Conservation (phyloP, 2,113 vertebrate genomes). For the Pseudopipra pipra region DNA sequence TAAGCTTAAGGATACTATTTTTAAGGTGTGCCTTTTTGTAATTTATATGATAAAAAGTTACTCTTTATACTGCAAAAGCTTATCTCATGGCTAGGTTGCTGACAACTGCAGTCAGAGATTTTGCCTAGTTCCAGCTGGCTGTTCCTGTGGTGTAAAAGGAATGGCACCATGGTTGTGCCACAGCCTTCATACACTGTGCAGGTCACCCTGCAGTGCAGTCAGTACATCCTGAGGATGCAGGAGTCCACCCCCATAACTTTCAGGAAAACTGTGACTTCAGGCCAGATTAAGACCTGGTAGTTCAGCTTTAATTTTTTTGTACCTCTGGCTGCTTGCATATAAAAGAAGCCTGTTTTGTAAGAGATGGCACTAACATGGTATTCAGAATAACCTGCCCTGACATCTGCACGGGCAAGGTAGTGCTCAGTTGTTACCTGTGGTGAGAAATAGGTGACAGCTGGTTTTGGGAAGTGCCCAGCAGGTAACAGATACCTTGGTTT, state of each 20-base stretch:
- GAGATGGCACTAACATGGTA: fast-evolving
- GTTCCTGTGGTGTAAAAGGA: background rate
- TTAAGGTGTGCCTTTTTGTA: too few relatives aligned
- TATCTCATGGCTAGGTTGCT: too few relatives aligned
- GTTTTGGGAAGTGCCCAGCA: background rate
- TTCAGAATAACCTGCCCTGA: background rate
- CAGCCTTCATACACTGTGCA: background rate
- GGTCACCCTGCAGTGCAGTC: background rate
- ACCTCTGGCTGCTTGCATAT: background rate
- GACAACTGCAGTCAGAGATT: background rate
- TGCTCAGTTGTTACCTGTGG: background rate
- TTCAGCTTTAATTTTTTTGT: background rate
- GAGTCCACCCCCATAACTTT: background rate
- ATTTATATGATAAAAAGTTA: too few relatives aligned
- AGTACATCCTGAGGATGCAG: too few relatives aligned
- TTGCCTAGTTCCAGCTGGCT: background rate
- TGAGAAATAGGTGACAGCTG: background rate
- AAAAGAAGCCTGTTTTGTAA: background rate
- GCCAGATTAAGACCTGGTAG: background rate
- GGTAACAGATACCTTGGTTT: background rate
- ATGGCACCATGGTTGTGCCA: background rate
- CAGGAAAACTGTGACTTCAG: background rate
- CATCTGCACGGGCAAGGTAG: background rate
- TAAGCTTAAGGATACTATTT: too few relatives aligned
- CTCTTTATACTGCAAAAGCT: too few relatives aligned